These are phyloP conservation scores for Heteromormyrus szaboi DNA, from an alignment of 2,797 vertebrate species.

Conservation along the genomic window DNA sequence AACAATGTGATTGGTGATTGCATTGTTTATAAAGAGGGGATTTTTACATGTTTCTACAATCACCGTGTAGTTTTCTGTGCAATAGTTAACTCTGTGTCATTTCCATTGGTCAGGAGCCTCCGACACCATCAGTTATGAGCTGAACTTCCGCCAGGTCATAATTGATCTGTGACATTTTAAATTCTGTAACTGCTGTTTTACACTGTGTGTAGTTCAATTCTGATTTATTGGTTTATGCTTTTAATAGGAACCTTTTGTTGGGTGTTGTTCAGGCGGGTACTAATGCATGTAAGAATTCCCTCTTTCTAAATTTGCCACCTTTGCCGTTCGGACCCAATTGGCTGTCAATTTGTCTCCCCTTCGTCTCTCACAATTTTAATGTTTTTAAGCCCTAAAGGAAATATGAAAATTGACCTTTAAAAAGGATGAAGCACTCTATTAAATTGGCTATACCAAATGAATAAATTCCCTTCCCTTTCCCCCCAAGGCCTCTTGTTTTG, in stretches of 20 bases:
- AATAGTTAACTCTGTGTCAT: background rate
- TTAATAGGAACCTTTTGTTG: background rate
- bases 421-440: constrained; percentile 30
- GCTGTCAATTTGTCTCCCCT: constrained; percentile 55
- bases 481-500: constrained; percentile 39
- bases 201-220: background rate
- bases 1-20: constrained; percentile 61
- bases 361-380: constrained; percentile 41
- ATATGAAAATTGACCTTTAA: constrained; percentile 37
- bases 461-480: constrained; percentile 54
- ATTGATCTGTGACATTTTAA: constrained; percentile 23
- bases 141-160: constrained; percentile 59
- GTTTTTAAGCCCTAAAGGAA: constrained; percentile 21
- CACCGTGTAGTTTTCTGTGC: background rate
- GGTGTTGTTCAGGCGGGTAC: constrained; percentile 22
- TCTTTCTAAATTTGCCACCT: constrained; percentile 44
- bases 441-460: constrained; percentile 36
- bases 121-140: constrained; percentile 32
- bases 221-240: constrained; percentile 21
- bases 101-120: background rate
- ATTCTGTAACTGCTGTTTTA: background rate
- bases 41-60: constrained; percentile 42
- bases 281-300: constrained; percentile 49
- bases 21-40: constrained; percentile 45
- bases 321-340: constrained; percentile 45